Conservation (phyloP, 2,888 invertebrate genomes). For the Nymphalis polychloros region DNA sequence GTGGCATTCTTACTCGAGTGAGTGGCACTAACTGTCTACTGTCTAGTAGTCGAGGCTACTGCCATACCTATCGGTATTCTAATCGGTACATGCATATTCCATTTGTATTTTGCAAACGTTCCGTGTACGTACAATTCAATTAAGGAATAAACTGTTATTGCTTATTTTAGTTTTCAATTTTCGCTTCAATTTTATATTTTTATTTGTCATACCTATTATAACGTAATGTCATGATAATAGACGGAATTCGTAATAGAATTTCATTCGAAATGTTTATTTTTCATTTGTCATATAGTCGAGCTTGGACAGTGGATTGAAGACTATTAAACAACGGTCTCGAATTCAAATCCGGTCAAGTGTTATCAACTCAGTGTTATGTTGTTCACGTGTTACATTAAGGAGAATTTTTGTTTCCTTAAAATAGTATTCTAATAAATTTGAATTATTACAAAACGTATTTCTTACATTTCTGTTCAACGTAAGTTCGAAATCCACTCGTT, state of each 20-base stretch:
- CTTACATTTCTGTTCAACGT: not conserved
- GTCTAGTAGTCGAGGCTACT: not conserved
- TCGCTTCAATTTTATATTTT: slow-evolving; percentile 8
- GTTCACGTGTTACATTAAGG: no score
- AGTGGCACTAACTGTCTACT: not conserved
- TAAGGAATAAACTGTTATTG: slow-evolving; percentile 21
- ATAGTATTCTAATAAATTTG: no score
- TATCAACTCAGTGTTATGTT: no score
- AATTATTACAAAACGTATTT: not conserved
- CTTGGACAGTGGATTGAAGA: not conserved
- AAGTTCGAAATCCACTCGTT: no score
- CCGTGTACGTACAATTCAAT: slow-evolving; percentile 24
- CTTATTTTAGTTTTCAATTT: slow-evolving; percentile 26
- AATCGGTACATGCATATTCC: slow-evolving; percentile 26
- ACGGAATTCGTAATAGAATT: not conserved
- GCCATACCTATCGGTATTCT: slow-evolving; percentile 16
- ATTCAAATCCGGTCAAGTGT: no score
- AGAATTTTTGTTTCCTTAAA: not conserved
- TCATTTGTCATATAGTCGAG: not conserved
- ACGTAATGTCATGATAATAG: slow-evolving; percentile 5
- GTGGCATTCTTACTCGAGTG: not conserved
- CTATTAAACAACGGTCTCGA: no score
- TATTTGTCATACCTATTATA: slow-evolving; percentile 5
- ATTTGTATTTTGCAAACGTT: slow-evolving; percentile 24
- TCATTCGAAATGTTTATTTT: not conserved